A percentile compares a stretch with the other conserved stretches of the same genome.
These are phyloP conservation scores for Gastrophryne carolinensis DNA, from an alignment of 2,797 vertebrate species.

Conservation along the genomic window DNA sequence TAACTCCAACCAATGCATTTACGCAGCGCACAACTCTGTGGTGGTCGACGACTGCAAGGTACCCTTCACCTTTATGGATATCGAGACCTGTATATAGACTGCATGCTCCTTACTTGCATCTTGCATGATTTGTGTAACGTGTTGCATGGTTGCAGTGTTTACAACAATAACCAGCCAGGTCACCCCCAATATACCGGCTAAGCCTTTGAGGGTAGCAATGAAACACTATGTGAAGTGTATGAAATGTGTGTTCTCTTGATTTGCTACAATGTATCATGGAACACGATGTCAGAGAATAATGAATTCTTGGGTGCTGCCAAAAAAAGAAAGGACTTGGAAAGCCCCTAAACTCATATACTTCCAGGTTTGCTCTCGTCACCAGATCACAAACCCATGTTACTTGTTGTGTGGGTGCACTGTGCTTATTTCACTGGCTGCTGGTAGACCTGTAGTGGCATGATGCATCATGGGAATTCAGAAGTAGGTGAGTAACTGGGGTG, in stretches of 20 bases:
- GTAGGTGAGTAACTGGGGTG: no score
- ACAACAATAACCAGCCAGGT: constrained; percentile 9
- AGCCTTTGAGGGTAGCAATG: background rate
- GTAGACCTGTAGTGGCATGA: no score
- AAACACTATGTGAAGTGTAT: background rate
- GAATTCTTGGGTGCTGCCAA: no score
- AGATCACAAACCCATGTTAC: no score
- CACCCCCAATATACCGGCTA: constrained; percentile 41
- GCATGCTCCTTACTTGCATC: constrained; percentile 65
- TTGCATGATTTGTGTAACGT: constrained; percentile 59
- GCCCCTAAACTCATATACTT: no score
- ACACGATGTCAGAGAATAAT: background rate
- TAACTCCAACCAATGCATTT: constrained; percentile 97
- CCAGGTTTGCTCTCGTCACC: no score
- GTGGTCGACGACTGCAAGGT: constrained; percentile 99
- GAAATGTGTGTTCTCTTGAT: background rate
- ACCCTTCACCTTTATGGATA: constrained; percentile 88
- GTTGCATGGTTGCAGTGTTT: constrained; percentile 38
- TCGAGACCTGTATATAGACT: constrained; percentile 89
- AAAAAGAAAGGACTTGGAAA: no score
- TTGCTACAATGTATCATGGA: constrained; percentile 47
- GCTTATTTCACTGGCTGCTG: no score
- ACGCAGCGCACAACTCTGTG: constrained; percentile 94
- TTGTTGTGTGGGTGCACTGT: no score
- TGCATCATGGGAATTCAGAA: no score